Percentiles rank a stretch among this genome's conserved stretches.
phyloP scores from a whole-genome alignment of 2,797 vertebrate species.

The Acrossocheilus wenchowensis region DNA sequence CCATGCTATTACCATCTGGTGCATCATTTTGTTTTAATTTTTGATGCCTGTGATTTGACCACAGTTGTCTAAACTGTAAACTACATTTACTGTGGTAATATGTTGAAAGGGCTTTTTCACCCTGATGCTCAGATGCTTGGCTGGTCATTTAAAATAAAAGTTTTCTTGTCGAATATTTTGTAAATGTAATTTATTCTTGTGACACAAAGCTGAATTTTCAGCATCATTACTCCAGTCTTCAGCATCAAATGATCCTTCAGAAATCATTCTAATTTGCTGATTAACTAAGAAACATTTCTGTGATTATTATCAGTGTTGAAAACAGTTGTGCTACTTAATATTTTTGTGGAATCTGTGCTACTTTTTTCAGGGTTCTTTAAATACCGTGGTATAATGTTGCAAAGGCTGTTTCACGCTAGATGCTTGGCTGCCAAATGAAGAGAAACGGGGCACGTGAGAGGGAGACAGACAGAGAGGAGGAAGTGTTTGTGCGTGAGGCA shows the following conservation, averaged over 20 bases:
- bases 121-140: no score
- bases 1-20: no score
- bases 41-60: no score
- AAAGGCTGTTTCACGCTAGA: not conserved
- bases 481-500: conserved; percentile 53
- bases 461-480: conserved; percentile 29
- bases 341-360: not conserved
- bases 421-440: conserved; percentile 18
- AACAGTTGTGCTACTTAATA: not conserved
- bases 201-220: no score
- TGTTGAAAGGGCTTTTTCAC: no score
- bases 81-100: no score
- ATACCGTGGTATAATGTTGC: conserved; percentile 1
- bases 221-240: not conserved
- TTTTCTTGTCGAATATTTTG: no score
- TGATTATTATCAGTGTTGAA: not conserved
- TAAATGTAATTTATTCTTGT: no score
- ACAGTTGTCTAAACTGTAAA: no score
- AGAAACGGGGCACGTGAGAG: conserved; percentile 30
- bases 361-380: not conserved
- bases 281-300: not conserved
- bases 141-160: no score
- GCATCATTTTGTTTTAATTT: no score
- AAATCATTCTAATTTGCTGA: not conserved
- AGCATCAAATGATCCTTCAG: not conserved